Evolutionary conservation across 2,113 vertebrate species (phyloP).

Genomic region (Morone saxatilis): DNA sequence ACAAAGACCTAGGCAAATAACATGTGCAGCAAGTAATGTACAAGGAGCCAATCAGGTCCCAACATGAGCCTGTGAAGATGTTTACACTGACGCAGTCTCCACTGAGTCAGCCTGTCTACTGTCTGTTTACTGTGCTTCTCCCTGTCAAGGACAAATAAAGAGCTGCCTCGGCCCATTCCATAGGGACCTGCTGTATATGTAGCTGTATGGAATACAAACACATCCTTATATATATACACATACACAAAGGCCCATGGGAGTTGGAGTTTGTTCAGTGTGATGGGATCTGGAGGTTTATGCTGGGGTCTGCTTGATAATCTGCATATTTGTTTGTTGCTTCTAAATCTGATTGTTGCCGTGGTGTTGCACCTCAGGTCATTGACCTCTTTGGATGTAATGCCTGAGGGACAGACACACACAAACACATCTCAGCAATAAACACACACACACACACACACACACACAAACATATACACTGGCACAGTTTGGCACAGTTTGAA

Average conservation of each 20-base stretch:
- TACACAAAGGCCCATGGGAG: slow-evolving; percentile 9
- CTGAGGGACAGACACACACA: slow-evolving; percentile 1
- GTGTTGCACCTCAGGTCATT: background rate
- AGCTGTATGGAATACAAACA: slow-evolving; percentile 18
- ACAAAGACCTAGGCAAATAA: slow-evolving; percentile 2
- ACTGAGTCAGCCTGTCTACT: background rate
- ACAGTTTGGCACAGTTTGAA: slow-evolving; percentile 19
- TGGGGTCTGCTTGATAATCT: slow-evolving; percentile 16
- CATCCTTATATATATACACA: slow-evolving; percentile 3
- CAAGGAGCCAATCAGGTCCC: background rate
- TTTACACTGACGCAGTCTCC: slow-evolving; percentile 17
- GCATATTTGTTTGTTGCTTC: slow-evolving; percentile 22
- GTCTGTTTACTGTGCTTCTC: slow-evolving; percentile 13
- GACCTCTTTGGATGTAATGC: slow-evolving; percentile 3
- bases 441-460: background rate
- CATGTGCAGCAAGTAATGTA: background rate
- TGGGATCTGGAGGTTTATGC: slow-evolving; percentile 2
- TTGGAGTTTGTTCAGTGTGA: slow-evolving; percentile 16
- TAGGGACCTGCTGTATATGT: slow-evolving; percentile 17
- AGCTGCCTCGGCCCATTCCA: background rate
- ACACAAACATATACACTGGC: background rate
- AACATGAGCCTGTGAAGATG: slow-evolving; percentile 13
- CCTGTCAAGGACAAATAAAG: slow-evolving; percentile 24
- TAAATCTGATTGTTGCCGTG: slow-evolving; percentile 4
- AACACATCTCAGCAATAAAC: background rate